phyloP scores from a whole-genome alignment of 2,113 vertebrate genomes.

The Maccullochella peelii region DNA sequence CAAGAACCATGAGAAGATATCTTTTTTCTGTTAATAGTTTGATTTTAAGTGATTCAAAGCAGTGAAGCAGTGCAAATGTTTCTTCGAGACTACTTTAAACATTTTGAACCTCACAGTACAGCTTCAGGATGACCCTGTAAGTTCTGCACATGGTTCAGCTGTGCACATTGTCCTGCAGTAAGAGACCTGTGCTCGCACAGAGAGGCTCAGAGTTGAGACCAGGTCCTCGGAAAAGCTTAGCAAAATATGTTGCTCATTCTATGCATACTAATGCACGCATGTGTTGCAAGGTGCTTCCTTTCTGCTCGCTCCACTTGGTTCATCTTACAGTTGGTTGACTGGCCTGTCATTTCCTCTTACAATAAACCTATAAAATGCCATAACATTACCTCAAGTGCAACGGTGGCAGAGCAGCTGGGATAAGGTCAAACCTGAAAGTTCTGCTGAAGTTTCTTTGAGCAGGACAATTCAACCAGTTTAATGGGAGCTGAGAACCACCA shows the following conservation, averaged over 20 bases:
- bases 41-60: conserved; percentile 34
- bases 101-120: conserved; percentile 5
- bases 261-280: conserved; percentile 67
- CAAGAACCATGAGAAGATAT: conserved; percentile 4
- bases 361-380: conserved; percentile 52
- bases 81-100: conserved; percentile 37
- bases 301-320: conserved; percentile 43
- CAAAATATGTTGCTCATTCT: conserved; percentile 38
- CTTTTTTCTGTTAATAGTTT: conserved; percentile 22
- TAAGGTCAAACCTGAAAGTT: conserved; percentile 57
- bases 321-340: conserved; percentile 44
- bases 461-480: conserved; percentile 9
- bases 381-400: conserved; percentile 49
- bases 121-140: conserved; percentile 51
- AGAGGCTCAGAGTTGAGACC: conserved; percentile 42
- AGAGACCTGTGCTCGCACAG: conserved; percentile 2
- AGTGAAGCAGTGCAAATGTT: conserved; percentile 36
- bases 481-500: conserved; percentile 1
- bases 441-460: conserved; percentile 37
- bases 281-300: conserved; percentile 47
- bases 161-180: conserved; percentile 51
- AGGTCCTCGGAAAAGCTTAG: conserved; percentile 37
- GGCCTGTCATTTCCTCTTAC: conserved; percentile 57
- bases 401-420: conserved; percentile 31
- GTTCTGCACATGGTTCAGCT: conserved; percentile 12